Evolutionary conservation across 2,797 vertebrate species (phyloP).

Genomic region (Chaenodraco wilsoni): DNA sequence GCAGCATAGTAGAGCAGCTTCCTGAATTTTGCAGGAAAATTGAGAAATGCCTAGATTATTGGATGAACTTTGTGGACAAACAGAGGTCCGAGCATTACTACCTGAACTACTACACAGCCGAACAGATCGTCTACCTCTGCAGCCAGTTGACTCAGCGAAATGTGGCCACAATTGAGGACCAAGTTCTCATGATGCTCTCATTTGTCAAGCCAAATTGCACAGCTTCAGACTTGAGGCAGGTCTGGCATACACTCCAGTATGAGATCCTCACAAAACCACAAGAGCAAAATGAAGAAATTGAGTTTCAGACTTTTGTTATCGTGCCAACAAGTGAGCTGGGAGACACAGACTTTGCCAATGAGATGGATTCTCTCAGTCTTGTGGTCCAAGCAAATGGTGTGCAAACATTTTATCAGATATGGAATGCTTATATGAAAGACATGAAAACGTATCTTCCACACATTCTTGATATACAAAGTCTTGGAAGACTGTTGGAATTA

Average conservation of each 20-base stretch:
- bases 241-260: conserved; percentile 81
- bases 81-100: conserved; percentile 88
- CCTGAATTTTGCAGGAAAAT: conserved; percentile 89
- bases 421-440: conserved; percentile 86
- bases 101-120: conserved; percentile 93
- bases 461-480: conserved; percentile 85
- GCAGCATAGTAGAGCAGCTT: conserved; percentile 82
- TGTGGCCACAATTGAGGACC: conserved; percentile 61
- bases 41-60: conserved; percentile 87
- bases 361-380: conserved; percentile 43
- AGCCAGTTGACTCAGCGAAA: conserved; percentile 79
- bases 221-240: conserved; percentile 67
- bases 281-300: conserved; percentile 76
- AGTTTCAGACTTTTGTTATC: conserved; percentile 82
- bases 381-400: conserved; percentile 56
- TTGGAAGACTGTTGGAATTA: conserved; percentile 85
- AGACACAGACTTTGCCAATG: conserved; percentile 29
- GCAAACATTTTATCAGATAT: conserved; percentile 80
- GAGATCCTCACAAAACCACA: conserved; percentile 73
- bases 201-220: conserved; percentile 87
- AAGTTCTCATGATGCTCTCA: conserved; percentile 92
- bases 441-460: conserved; percentile 83
- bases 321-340: conserved; percentile 35
- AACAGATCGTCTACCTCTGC: conserved; percentile 94
- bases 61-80: conserved; percentile 87